Percentiles rank a stretch among this genome's conserved stretches.
phyloP scores from a whole-genome alignment of 2,888 invertebrate genomes.

The Disparrhopalites patrizii region DNA sequence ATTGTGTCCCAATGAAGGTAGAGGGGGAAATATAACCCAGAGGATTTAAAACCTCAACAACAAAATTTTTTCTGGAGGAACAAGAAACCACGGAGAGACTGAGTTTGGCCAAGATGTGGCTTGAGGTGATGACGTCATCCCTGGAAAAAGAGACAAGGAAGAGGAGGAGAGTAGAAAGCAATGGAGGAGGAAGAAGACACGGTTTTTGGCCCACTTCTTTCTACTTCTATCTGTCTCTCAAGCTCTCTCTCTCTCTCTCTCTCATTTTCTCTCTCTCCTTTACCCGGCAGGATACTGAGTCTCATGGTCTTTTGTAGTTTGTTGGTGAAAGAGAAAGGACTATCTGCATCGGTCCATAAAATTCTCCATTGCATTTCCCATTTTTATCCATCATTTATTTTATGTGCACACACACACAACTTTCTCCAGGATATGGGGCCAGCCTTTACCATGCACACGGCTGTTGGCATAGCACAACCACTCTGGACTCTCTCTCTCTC shows the following conservation, averaged over 20 bases:
- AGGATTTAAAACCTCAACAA: too few relatives aligned
- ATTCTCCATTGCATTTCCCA: constrained; percentile 11
- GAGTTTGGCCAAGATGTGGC: not conserved
- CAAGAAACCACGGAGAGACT: not conserved
- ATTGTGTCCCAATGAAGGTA: too few relatives aligned
- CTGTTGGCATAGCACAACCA: too few relatives aligned
- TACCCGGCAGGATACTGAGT: not conserved
- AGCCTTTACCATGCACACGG: too few relatives aligned
- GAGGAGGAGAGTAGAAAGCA: not conserved
- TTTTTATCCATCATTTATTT: constrained; percentile 15
- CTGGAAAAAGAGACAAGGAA: not conserved
- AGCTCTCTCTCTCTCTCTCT: not conserved
- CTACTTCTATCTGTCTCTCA: not conserved
- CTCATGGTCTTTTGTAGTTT: not conserved
- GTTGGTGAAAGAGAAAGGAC: not conserved
- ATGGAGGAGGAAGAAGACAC: not conserved
- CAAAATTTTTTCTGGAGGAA: not conserved
- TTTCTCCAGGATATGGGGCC: too few relatives aligned
- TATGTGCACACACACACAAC: too few relatives aligned
- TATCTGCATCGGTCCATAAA: constrained; percentile 17
- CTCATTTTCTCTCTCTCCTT: not conserved
- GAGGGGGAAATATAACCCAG: too few relatives aligned
- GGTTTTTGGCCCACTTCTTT: not conserved
- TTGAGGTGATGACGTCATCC: not conserved
- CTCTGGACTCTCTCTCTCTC: too few relatives aligned